Evolutionary conservation across 1,140 invertebrate species (phyloP).

Genomic region (Lepeophtheirus salmonis): DNA sequence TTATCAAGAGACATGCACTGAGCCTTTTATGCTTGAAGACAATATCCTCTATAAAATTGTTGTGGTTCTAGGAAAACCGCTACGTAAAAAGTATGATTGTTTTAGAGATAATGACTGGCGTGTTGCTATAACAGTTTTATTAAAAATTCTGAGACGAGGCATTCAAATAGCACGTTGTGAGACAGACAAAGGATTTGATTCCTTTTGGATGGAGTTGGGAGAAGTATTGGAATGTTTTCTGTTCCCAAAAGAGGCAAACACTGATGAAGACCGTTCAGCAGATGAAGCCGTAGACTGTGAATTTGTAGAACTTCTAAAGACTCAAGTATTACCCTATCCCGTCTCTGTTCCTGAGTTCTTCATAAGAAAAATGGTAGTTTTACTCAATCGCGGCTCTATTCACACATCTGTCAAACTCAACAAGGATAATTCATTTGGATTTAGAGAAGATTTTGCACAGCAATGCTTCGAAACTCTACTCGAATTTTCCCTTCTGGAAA

Average conservation of each 20-base stretch:
- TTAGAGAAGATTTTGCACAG: conserved; percentile 84
- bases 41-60: conserved; percentile 17
- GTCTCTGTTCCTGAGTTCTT: conserved; percentile 60
- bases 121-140: conserved; percentile 53
- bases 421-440: conserved; percentile 43
- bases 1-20: not conserved
- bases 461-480: conserved; percentile 87
- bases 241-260: conserved; percentile 49
- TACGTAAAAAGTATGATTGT: conserved; percentile 64
- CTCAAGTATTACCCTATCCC: conserved; percentile 65
- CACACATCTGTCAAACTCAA: conserved; percentile 49
- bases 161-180: conserved; percentile 56
- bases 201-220: conserved; percentile 67
- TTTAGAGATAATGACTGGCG: conserved; percentile 65
- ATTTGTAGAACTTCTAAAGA: conserved; percentile 60
- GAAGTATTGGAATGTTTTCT: conserved; percentile 71
- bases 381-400: conserved; percentile 81
- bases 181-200: conserved; percentile 42
- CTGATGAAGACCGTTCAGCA: conserved; percentile 55
- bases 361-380: conserved; percentile 61
- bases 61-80: conserved; percentile 45
- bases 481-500: conserved; percentile 56
- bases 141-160: conserved; percentile 58
- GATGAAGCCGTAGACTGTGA: conserved; percentile 70
- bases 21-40: not conserved